Conservation (phyloP, 1,140 invertebrate genomes). For the Hydropsyche tenuis region DNA sequence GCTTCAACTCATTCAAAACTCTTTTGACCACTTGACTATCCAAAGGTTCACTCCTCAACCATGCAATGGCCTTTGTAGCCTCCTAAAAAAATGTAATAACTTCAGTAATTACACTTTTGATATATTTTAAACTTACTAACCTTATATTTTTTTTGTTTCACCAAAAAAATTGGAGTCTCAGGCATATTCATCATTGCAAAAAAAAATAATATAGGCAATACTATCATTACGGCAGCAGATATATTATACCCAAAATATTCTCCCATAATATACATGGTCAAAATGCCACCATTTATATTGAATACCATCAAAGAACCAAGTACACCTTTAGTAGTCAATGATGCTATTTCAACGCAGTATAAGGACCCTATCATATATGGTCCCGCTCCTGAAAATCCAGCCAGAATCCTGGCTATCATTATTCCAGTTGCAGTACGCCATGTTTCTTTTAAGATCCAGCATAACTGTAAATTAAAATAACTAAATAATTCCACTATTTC, state of each 20-base stretch:
- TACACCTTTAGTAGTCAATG: constrained; percentile 61
- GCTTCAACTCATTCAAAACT: constrained; percentile 25
- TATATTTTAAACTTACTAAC: too few species aligned
- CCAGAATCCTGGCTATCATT: constrained; percentile 51
- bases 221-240: neutral
- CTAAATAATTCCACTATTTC: too few species aligned
- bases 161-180: constrained; percentile 64
- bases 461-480: constrained; percentile 2
- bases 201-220: constrained; percentile 58
- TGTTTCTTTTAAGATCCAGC: constrained; percentile 23
- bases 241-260: constrained; percentile 55
- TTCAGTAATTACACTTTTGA: too few species aligned
- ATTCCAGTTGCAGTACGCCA: constrained; percentile 21
- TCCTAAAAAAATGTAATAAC: constrained; percentile 29
- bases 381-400: constrained; percentile 61
- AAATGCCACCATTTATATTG: constrained; percentile 63
- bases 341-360: constrained; percentile 66
- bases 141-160: constrained; percentile 37
- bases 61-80: constrained; percentile 38
- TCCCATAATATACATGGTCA: constrained; percentile 62
- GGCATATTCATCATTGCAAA: constrained; percentile 55
- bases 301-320: constrained; percentile 61
- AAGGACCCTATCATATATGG: constrained; percentile 60
- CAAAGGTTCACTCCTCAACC: constrained; percentile 36
- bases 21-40: constrained; percentile 29